Conservation (phyloP, 2,113 vertebrate genomes). For the Pogona vitticeps region DNA sequence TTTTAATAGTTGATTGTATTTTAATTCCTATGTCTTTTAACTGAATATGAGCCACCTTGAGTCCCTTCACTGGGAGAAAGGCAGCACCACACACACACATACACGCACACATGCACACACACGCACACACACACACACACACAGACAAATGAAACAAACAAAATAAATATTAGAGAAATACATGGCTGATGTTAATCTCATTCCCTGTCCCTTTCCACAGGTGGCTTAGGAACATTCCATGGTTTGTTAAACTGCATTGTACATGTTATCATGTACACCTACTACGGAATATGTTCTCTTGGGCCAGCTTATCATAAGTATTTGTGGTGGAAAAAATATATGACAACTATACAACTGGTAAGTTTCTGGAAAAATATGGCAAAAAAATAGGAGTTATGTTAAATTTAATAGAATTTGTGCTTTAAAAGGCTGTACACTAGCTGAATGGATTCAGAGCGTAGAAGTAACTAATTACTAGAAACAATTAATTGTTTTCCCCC, state of each 20-base stretch:
- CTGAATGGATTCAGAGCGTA: background rate
- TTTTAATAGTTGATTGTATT: too few species aligned
- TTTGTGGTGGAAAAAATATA: slow-evolving; percentile 98
- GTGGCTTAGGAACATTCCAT: slow-evolving; percentile 96
- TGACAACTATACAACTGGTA: slow-evolving; percentile 95
- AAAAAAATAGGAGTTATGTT: background rate
- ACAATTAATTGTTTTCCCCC: too few species aligned
- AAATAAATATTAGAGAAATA: background rate
- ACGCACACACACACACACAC: too few species aligned
- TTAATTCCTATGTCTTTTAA: too few species aligned
- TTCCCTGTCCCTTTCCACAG: slow-evolving; percentile 68
- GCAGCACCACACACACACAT: too few species aligned
- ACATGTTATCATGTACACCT: slow-evolving; percentile 95
- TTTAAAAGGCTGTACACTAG: background rate
- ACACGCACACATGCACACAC: too few species aligned
- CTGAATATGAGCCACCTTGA: too few species aligned
- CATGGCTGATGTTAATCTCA: background rate
- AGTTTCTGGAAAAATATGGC: slow-evolving; percentile 37
- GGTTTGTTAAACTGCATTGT: slow-evolving; percentile 91
- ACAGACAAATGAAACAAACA: too few species aligned
- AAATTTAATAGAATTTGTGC: background rate
- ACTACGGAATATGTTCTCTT: slow-evolving; percentile 92
- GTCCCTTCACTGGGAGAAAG: too few species aligned
- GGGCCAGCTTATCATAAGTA: slow-evolving; percentile 92
- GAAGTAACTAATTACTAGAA: too few species aligned